Base-by-base conservation (phyloP, 2,113 vertebrate species). In the Tympanuchus pallidicinctus region DNA sequence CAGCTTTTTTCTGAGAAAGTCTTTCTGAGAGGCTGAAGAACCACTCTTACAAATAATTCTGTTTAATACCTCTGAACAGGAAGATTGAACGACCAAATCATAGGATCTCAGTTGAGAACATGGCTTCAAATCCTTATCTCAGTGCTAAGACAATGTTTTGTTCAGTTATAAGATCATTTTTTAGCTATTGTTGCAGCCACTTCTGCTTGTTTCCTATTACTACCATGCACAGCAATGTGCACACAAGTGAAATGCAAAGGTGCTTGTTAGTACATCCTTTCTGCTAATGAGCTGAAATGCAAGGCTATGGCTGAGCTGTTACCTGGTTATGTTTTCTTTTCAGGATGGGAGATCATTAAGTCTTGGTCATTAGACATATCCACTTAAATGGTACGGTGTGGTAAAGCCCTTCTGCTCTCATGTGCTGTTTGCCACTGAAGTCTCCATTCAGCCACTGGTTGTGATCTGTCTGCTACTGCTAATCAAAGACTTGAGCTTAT, bases 341-440 rank as follows among this genome's bases (percentile, higher is more conserved):
- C 13, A 2, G 42, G 69, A 14, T 34, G 50, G 38, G 38, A 38
- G 19, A 42, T 34, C 27, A 9, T 48, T 65, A 79, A 38, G 8
- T 34, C 19, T 75, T 80, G 57, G 34, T 27, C 8, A 7, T 60
- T 34, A 50, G 19, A 3, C n/a, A 28, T 61, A 71, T 66, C 8
- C 34, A 1, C 0, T 56, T 20, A 79, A 79, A 76, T 28, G 6
- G 34, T 25, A 65, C 48, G 19, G 13, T 50, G 22, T 8, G 6
- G 13, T 64, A 30, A 22, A 56, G 42, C 27, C 22, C 13, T 60
- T 64, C 18, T 30, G 7, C 11, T 34, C 24, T 63, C 20, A 42
- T 54, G 22, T 21, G 25, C 25, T 16, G 1, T 54, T 30, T 74
- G 18, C 13, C 34, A 43, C 18, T 0, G 0, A 28, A 34, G 18